phyloP scores from a whole-genome alignment of 2,797 vertebrate genomes.

The Lacerta agilis region DNA sequence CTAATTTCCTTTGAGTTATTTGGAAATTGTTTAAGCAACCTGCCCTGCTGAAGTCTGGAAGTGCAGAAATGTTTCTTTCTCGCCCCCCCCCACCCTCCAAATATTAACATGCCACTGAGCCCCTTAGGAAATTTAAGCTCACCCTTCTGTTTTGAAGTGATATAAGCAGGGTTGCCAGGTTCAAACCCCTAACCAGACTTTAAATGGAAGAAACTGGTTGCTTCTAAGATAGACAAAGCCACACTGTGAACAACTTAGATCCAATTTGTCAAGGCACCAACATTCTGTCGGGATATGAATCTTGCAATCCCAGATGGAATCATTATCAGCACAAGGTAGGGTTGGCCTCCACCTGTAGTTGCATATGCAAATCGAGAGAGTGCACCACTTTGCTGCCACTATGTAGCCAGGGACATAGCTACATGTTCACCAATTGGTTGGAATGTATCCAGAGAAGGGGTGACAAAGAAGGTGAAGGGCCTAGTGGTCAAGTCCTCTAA shows the following conservation, averaged over 20 bases:
- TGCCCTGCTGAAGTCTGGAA: neutral
- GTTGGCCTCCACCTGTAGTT: neutral
- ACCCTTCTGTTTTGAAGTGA: slow-evolving; percentile 10
- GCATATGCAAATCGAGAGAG: no score
- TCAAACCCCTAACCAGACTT: neutral
- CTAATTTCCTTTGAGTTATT: slow-evolving; percentile 33
- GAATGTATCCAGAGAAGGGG: neutral
- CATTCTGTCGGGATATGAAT: neutral
- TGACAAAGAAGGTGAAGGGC: neutral
- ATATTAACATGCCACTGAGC: slow-evolving; percentile 24
- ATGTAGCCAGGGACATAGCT: neutral
- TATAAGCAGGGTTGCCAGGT: slow-evolving; percentile 19
- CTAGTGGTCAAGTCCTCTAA: neutral
- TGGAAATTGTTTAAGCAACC: slow-evolving; percentile 43
- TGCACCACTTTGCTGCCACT: neutral
- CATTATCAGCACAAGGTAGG: neutral
- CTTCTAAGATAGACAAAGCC: neutral
- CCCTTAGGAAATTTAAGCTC: slow-evolving; percentile 53
- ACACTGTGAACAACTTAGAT: neutral
- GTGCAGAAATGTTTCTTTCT: neutral
- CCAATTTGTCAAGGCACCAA: neutral
- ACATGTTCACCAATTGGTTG: neutral
- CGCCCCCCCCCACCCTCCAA: neutral
- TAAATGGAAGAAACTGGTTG: neutral
- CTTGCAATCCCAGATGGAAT: neutral